Conservation (phyloP, 2,888 invertebrate species). For the Leucophenga maculata region DNA sequence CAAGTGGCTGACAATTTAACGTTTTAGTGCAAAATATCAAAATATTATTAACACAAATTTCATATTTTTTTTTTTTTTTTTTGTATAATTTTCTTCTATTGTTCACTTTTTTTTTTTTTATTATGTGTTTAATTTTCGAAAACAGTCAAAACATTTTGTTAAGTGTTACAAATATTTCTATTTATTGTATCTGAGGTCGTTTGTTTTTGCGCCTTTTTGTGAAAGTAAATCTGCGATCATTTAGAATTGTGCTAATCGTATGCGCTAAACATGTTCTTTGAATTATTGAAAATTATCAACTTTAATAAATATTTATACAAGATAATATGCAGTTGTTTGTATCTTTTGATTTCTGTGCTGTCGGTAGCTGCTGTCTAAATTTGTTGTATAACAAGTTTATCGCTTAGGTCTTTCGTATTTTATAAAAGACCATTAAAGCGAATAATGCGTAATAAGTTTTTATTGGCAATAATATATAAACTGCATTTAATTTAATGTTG, state of each 20-base stretch:
- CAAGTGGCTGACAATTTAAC: slow-evolving; percentile 41
- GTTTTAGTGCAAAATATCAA: slow-evolving; percentile 11
- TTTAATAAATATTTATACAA: too few relatives aligned
- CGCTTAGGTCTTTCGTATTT: slow-evolving; percentile 38
- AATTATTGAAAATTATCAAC: not conserved
- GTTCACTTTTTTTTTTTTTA: not conserved
- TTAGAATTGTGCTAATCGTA: slow-evolving; percentile 2
- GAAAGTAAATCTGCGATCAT: too few relatives aligned
- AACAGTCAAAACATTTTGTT: slow-evolving; percentile 1
- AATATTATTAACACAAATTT: not conserved
- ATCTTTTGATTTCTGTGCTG: too few relatives aligned
- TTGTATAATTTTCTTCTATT: slow-evolving; percentile 12
- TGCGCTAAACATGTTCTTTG: not conserved
- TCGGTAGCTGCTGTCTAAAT: not conserved
- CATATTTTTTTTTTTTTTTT: not conserved
- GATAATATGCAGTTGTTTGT: too few relatives aligned
- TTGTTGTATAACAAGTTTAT: slow-evolving; percentile 39
- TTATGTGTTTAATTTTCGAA: not conserved
- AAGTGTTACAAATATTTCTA: not conserved
- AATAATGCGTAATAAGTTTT: not conserved
- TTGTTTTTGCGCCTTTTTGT: not conserved
- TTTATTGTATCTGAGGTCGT: not conserved
- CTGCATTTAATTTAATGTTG: slow-evolving; percentile 8
- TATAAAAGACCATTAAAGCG: slow-evolving; percentile 21
- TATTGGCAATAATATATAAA: not conserved